Evolutionary conservation across 2,797 vertebrate genomes (phyloP), one percentile per base, ranked within the genome.

Genomic region (Epinephelus malabaricus): DNA sequence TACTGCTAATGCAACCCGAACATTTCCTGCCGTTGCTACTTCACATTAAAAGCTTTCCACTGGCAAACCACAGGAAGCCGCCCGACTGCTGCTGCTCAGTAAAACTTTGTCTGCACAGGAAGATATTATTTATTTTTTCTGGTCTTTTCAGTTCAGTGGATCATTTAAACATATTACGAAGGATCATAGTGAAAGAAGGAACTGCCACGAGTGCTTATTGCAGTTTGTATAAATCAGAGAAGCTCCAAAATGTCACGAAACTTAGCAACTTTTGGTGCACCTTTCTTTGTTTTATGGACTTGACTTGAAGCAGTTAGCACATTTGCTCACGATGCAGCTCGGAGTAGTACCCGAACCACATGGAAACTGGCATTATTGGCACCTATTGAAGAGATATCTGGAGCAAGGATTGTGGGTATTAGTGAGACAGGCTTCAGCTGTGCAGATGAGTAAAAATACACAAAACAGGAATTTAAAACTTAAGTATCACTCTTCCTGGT

Each of bases 11-110:
- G 4, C 25, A 70, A 38, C 65, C 54, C 2, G 0, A 62, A n/a
- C 38, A 30, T 62, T 59, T 61, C n/a, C 66, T 66, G n/a, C n/a
- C 40, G 56, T 47, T 19, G 40, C 17, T 46, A 19, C 25, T 38
- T 51, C 30, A 63, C 50, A 34, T 40, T 62, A 27, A 56, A 47
- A 64, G 54, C 25, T 61, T 76, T 79, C 17, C 64, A 74, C 49
- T 46, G 5, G 38, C 2, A n/a, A 66, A 73, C 73, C 73, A 70
- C 69, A 73, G 65, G 58, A 79, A 70, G 69, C 69, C 5, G 27
- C 27, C 21, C n/a, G 38, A 51, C 63, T n/a, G 25, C 47, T 53
- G 17, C 21, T 27, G 9, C 25, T 50, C 27, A 13, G 6, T 58
- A 15, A 51, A 27, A 51, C 25, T 3, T 10, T 6, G 8, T 12